phyloP scores from a whole-genome alignment of 1,140 invertebrate species.

The Lepidurus couesii region DNA sequence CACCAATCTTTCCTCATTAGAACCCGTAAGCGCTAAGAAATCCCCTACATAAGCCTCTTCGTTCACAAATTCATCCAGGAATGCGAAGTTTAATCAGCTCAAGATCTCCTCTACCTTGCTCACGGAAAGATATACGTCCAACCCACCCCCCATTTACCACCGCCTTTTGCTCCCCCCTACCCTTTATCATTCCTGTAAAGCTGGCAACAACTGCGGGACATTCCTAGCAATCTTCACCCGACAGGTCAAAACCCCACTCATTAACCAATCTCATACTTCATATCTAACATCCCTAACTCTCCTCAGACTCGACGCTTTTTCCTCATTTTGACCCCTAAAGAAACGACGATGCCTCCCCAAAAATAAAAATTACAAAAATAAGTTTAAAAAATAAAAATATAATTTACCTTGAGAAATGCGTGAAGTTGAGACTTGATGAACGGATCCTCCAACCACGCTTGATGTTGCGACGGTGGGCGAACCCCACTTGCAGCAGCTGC shows the following conservation, averaged over 20 bases:
- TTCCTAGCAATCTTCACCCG: slow-evolving; percentile 9
- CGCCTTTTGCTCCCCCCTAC: background rate
- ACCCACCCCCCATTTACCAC: background rate
- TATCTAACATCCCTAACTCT: background rate
- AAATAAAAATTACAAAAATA: no score
- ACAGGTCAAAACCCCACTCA: slow-evolving; percentile 3
- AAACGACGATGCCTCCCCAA: no score
- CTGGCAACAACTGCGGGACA: slow-evolving; percentile 17
- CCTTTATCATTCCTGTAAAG: background rate
- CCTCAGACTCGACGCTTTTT: background rate
- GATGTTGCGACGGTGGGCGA: slow-evolving; percentile 32
- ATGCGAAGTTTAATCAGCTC: slow-evolving; percentile 9
- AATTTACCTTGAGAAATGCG: slow-evolving; percentile 2
- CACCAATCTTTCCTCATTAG: no score
- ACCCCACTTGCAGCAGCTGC: slow-evolving; percentile 37
- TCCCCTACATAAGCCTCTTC: background rate
- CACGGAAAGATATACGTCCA: background rate
- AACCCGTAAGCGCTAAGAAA: background rate
- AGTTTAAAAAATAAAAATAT: no score
- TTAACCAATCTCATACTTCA: background rate
- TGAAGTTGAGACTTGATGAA: background rate
- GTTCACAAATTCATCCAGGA: background rate
- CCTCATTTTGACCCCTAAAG: no score
- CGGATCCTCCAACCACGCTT: slow-evolving; percentile 33
- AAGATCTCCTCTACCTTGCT: slow-evolving; percentile 14